Conservation (phyloP, 2,797 vertebrate genomes). For the Sebastes paucispinis region DNA sequence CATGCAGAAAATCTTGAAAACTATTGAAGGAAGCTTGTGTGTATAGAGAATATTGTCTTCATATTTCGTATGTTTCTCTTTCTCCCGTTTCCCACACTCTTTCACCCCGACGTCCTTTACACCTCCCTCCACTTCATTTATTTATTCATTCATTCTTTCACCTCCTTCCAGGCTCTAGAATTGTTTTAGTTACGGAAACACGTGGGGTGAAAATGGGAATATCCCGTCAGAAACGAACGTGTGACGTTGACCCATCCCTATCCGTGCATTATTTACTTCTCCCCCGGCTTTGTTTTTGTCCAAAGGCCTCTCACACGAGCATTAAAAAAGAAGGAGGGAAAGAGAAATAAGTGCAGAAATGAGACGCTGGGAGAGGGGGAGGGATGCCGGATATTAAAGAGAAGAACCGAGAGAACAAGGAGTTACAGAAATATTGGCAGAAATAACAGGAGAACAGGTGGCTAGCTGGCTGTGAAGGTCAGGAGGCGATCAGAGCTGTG, state of each 20-base stretch:
- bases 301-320: not conserved
- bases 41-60: not conserved
- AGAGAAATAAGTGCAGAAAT: constrained; percentile 37
- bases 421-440: constrained; percentile 69
- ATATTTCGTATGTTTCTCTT: constrained; percentile 38
- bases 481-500: constrained; percentile 51
- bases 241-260: not conserved
- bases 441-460: constrained; percentile 70
- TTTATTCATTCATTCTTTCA: constrained; percentile 22
- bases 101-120: not conserved
- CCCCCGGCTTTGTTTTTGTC: not conserved
- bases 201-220: not conserved
- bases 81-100: constrained; percentile 44
- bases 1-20: not conserved
- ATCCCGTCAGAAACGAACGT: not conserved
- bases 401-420: constrained; percentile 54
- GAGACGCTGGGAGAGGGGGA: constrained; percentile 2
- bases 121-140: constrained; percentile 26
- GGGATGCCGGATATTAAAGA: constrained; percentile 57
- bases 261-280: not conserved
- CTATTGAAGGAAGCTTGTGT: constrained; percentile 1
- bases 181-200: constrained; percentile 8
- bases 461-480: constrained; percentile 65
- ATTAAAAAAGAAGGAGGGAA: not conserved
- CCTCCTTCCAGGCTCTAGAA: constrained; percentile 1